A percentile compares a stretch with the other conserved stretches of the same genome.
Conservation (phyloP, 2,888 invertebrate genomes). For the Synergus laeviventris region DNA sequence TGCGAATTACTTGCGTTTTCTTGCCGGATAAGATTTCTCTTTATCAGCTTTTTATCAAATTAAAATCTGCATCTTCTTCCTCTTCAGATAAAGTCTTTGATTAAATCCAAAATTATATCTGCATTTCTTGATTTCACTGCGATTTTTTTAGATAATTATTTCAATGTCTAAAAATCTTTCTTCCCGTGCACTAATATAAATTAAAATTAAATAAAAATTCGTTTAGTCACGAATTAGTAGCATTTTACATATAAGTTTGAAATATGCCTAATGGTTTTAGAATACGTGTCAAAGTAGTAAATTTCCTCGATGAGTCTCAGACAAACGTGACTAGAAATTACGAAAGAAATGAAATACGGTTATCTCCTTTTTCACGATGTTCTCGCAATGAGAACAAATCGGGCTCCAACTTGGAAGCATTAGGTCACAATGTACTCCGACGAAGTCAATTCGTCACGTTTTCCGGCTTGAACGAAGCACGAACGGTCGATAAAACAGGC, state of each 20-base stretch:
- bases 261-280: not conserved
- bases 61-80: not conserved
- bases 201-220: too few relatives aligned
- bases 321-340: constrained; percentile 35
- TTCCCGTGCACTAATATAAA: too few relatives aligned
- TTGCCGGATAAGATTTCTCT: not conserved
- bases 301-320: constrained; percentile 29
- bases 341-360: constrained; percentile 38
- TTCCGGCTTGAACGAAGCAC: constrained; percentile 32
- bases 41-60: not conserved
- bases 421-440: constrained; percentile 33
- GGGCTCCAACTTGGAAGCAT: constrained; percentile 32
- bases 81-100: not conserved
- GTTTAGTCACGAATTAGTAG: not conserved
- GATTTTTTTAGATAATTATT: not conserved
- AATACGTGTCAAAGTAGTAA: constrained; percentile 17
- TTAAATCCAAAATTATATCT: too few relatives aligned
- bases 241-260: not conserved
- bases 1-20: not conserved
- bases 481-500: constrained; percentile 35
- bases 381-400: constrained; percentile 37
- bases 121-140: not conserved
- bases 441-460: constrained; percentile 37
- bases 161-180: not conserved
- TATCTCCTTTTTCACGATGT: constrained; percentile 39